These are phyloP conservation scores for Melanotaenia boesemani DNA, from an alignment of 2,797 vertebrate genomes.

Conservation along the genomic window DNA sequence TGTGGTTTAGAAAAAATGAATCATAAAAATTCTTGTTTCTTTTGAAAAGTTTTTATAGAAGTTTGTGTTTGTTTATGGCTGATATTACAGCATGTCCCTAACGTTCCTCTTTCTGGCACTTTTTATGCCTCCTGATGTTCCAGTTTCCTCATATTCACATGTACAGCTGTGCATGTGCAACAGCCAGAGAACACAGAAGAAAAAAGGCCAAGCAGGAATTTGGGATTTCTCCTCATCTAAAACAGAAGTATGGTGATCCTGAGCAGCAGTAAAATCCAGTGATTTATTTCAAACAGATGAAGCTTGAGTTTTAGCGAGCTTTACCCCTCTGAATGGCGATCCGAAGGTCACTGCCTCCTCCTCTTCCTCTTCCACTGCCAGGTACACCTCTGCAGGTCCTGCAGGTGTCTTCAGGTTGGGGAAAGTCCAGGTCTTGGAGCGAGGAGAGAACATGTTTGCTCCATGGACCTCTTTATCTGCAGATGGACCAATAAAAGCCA, in stretches of 20 bases:
- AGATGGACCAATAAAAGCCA: neutral
- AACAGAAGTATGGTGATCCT: neutral
- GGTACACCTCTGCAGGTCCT: conserved; percentile 87
- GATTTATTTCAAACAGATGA: neutral
- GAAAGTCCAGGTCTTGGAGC: conserved; percentile 94
- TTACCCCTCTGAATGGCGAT: conserved; percentile 83
- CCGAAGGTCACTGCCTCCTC: conserved; percentile 83
- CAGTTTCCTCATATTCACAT: no score
- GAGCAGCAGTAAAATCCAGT: neutral
- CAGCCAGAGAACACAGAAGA: no score
- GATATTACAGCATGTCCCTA: no score
- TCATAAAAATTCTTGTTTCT: no score
- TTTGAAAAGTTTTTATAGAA: no score
- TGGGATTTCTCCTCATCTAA: neutral
- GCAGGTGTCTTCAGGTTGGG: conserved; percentile 90
- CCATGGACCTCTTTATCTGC: conserved; percentile 80
- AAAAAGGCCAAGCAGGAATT: no score
- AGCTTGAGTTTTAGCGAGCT: neutral
- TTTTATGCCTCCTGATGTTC: no score
- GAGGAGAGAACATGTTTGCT: conserved; percentile 80
- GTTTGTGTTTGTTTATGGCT: no score
- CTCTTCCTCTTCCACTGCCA: conserved; percentile 86
- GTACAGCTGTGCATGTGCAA: no score
- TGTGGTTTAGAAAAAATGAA: no score
- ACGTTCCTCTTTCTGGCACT: no score